These are phyloP conservation scores for Thinocorus orbignyianus DNA, from an alignment of 2,113 vertebrate genomes.

Conservation along the genomic window DNA sequence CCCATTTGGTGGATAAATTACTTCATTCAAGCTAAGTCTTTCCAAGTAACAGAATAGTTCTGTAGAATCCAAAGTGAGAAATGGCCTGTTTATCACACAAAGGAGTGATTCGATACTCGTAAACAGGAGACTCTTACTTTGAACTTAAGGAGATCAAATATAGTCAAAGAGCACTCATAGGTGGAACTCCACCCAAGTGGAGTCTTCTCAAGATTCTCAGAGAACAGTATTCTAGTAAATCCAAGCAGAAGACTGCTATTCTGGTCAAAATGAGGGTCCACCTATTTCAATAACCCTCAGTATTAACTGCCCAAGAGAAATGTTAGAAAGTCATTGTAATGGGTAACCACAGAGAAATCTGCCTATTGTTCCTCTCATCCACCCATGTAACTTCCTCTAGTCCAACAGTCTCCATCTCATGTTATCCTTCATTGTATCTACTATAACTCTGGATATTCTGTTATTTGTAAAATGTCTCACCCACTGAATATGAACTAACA, in stretches of 20 bases:
- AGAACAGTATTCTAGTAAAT: neutral
- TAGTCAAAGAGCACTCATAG: neutral
- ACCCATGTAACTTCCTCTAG: neutral
- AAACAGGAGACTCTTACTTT: neutral
- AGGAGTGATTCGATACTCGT: neutral
- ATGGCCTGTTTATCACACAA: neutral
- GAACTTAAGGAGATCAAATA: neutral
- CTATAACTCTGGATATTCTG: neutral
- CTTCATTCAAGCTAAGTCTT: neutral
- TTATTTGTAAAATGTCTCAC: neutral
- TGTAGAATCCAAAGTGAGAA: neutral
- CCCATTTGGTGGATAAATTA: neutral
- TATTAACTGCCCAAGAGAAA: neutral
- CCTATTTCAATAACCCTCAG: neutral
- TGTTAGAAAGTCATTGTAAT: accelerated
- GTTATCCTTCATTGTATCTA: neutral
- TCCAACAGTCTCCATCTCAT: neutral
- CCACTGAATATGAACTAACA: neutral
- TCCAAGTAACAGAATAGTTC: neutral
- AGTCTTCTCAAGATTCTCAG: neutral
- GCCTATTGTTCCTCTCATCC: neutral
- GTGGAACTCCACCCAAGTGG: neutral
- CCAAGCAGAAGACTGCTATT: neutral
- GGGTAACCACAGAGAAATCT: neutral
- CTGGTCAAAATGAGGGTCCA: accelerated